These are phyloP conservation scores for Cephus cinctus DNA, from an alignment of 1,140 invertebrate species.

Conservation along the genomic window DNA sequence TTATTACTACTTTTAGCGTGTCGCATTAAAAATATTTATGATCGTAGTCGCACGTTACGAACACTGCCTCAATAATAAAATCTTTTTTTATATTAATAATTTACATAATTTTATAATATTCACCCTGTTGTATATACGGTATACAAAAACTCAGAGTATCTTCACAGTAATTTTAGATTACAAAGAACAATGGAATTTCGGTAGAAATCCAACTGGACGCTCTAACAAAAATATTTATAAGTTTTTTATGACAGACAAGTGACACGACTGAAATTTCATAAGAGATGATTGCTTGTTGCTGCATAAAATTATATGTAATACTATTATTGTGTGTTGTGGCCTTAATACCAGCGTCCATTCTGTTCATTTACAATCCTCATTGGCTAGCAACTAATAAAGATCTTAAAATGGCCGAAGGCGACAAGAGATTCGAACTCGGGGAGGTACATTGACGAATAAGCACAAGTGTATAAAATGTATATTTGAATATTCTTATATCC, in stretches of 20 bases:
- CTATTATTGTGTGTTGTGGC: conserved; percentile 10
- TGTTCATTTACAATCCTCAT: conserved; percentile 12
- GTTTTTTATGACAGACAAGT: no score
- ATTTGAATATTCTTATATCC: no score
- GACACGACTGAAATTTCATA: no score
- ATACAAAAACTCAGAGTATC: no score
- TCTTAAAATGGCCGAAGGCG: background rate
- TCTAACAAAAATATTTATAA: no score
- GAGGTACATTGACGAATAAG: no score
- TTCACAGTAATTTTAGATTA: no score
- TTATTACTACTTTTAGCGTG: background rate
- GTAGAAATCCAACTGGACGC: no score
- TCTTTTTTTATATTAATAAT: background rate
- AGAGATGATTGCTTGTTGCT: conserved; percentile 14
- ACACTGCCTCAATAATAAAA: background rate
- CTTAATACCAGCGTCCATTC: conserved; percentile 9
- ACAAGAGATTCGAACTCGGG: no score
- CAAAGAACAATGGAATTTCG: no score
- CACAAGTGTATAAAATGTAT: no score
- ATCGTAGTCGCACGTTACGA: background rate
- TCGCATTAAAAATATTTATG: background rate
- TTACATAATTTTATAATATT: conserved; percentile 3
- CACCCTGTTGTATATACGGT: no score
- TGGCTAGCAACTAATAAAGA: conserved; percentile 2
- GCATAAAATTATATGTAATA: conserved; percentile 12